Evolutionary conservation across 2,113 vertebrate species (phyloP).

Genomic region (Probosciger aterrimus): DNA sequence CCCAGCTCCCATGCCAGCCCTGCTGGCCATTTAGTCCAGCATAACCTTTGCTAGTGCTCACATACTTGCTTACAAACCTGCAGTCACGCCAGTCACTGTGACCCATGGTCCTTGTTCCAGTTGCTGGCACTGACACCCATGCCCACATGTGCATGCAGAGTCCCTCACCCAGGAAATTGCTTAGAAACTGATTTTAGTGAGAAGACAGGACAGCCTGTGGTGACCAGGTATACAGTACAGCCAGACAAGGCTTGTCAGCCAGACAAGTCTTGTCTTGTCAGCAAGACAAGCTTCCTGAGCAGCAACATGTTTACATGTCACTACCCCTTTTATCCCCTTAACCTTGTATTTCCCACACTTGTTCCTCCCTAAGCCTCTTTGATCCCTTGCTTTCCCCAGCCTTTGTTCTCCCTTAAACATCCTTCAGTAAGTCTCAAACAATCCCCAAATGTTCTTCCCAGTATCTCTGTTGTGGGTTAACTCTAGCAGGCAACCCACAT

Average conservation of each 20-base stretch:
- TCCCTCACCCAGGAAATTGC: not conserved
- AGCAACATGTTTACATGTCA: not conserved
- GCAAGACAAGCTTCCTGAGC: not conserved
- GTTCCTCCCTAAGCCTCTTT: not conserved
- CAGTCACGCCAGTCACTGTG: not conserved
- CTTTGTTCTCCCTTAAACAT: not conserved
- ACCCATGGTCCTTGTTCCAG: fast-evolving
- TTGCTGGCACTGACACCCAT: not conserved
- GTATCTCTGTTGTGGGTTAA: not conserved
- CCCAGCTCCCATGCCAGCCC: not conserved
- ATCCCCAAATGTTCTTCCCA: not conserved
- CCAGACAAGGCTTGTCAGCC: fast-evolving
- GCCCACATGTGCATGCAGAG: fast-evolving
- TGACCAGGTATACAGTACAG: not conserved
- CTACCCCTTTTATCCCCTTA: not conserved
- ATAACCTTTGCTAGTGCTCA: not conserved
- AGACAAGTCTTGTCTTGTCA: not conserved
- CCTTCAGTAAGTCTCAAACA: not conserved
- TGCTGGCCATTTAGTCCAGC: not conserved
- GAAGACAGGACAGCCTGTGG: not conserved
- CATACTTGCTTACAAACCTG: not conserved
- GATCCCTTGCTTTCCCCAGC: not conserved
- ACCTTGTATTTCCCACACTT: not conserved
- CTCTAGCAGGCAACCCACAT: not conserved
- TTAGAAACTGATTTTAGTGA: not conserved